Conservation (phyloP, 2,113 vertebrate species). For the Syngnathoides biaculeatus region DNA sequence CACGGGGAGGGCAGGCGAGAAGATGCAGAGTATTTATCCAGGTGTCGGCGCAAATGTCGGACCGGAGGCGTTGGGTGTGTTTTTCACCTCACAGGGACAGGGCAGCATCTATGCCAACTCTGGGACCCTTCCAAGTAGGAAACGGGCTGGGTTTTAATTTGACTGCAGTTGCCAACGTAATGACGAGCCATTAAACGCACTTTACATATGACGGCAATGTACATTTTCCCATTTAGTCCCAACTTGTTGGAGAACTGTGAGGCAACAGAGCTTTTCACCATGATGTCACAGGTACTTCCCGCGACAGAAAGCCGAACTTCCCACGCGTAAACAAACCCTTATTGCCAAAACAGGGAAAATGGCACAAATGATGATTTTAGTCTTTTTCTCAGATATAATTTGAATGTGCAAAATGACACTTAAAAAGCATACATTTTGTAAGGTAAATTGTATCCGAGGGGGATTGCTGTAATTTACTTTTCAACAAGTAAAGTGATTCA, state of each 20-base stretch:
- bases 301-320: too few relatives aligned
- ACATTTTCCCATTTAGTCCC: not conserved
- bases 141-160: constrained; percentile 15
- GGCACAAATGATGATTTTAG: too few relatives aligned
- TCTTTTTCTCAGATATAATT: too few relatives aligned
- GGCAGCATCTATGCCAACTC: constrained; percentile 39
- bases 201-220: not conserved
- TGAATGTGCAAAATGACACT: too few relatives aligned
- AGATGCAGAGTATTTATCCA: constrained; percentile 55
- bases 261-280: not conserved
- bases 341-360: not conserved
- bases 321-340: too few relatives aligned
- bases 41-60: constrained; percentile 48
- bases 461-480: not conserved
- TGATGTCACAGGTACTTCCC: too few relatives aligned
- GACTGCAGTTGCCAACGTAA: constrained; percentile 2
- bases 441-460: not conserved
- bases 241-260: not conserved
- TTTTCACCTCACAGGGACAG: constrained; percentile 39
- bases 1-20: constrained; percentile 26
- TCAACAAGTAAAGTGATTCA: too few relatives aligned
- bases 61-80: constrained; percentile 4
- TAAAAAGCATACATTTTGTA: not conserved
- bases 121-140: constrained; percentile 23
- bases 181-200: not conserved